Conservation (phyloP, 1,140 invertebrate genomes). For the Leptinotarsa defecta region DNA sequence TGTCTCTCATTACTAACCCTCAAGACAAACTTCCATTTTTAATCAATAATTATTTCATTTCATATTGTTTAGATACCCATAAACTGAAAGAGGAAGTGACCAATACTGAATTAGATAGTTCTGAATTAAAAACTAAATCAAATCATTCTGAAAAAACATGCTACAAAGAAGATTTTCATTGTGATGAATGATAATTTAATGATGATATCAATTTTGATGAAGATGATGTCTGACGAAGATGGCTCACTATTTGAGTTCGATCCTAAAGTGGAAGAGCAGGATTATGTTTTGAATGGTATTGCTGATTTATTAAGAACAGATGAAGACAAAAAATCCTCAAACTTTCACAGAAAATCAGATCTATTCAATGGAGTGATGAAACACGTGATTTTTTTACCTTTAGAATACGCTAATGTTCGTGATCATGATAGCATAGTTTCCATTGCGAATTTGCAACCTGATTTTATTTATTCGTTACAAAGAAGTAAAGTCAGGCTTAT, state of each 20-base stretch:
- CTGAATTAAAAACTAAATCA: too few relatives aligned
- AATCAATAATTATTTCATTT: too few relatives aligned
- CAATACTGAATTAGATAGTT: too few relatives aligned
- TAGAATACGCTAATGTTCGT: not conserved
- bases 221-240: not conserved
- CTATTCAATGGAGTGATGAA: not conserved
- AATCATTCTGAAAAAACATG: too few relatives aligned
- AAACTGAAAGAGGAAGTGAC: too few relatives aligned
- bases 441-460: not conserved
- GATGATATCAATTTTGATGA: not conserved
- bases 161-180: too few relatives aligned
- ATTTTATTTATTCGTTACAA: not conserved
- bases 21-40: too few relatives aligned
- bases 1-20: too few relatives aligned
- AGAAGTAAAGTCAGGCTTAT: not conserved
- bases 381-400: not conserved
- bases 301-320: not conserved
- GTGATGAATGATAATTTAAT: not conserved
- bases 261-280: not conserved
- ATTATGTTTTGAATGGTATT: not conserved
- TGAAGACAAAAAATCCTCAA: not conserved
- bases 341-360: not conserved
- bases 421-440: not conserved
- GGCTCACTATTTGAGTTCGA: not conserved
- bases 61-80: too few relatives aligned